Base-by-base conservation (phyloP, 2,888 invertebrate genomes). In the Mythimna lalbum region DNA sequence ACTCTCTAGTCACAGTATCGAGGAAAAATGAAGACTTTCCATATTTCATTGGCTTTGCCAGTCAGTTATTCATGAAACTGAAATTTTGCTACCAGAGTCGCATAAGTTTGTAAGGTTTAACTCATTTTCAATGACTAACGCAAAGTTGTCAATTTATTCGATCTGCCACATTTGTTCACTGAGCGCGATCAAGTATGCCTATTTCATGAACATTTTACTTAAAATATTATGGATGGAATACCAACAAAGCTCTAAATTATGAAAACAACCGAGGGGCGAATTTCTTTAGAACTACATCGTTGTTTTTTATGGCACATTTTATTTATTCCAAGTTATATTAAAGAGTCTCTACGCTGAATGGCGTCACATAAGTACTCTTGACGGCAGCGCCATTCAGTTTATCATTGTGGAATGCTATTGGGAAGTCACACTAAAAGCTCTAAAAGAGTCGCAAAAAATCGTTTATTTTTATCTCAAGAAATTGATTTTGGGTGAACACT, bases 341-440 rank as follows among this genome's bases (percentile, higher is more conserved):
- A 82, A 84, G 76, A 81, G 69, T 66, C 70, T 70, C 69, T 77
- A 63, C 55, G 64, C 63, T 78, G 78, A 87, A 86, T 76, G 81
- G 80, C 73, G 74, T 74, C 76, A 69, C 82, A 78, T 79, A 86
- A 89, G 87, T 85, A 88, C 86, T 86, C 83, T 87, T 70, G 59
- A 69, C 77, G 73, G 80, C 74, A 69, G 78, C 71, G 66, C 84
- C 80, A 85, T 88, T 90, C 86, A 86, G 77, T 77, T 85, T 76
- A 82, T 85, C 87, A 87, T 84, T 84, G 85, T 85, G 84, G 78
- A 78, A 78, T 77, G 61, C 80, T 77, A 78, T 78, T 72, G 78
- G 77, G 69, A 82, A 85, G 76, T 87, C 87, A 71, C 83, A 86
- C 87, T 89, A 86, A 88, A 88, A 89, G 88, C 87, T 76, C 85